phyloP scores from a whole-genome alignment of 2,113 vertebrate species.

The Syrrhaptes paradoxus region DNA sequence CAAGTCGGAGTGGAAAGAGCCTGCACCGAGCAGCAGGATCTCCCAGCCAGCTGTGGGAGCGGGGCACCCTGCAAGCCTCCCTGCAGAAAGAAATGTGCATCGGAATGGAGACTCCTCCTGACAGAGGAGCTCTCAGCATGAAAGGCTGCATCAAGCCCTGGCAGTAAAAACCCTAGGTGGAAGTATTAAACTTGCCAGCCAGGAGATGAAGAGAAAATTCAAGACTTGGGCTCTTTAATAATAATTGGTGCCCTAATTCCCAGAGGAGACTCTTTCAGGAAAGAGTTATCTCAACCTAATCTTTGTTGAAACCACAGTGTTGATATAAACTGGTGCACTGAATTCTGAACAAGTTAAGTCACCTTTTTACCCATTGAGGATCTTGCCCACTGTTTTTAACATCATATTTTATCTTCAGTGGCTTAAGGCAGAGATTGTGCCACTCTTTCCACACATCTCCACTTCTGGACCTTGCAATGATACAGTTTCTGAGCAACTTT shows the following conservation, averaged over 20 bases:
- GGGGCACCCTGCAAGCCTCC: not conserved
- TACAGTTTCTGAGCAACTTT: not conserved
- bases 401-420: not conserved
- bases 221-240: not conserved
- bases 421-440: not conserved
- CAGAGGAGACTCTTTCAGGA: not conserved
- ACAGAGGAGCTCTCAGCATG: not conserved
- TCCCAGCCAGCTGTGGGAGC: not conserved
- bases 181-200: not conserved
- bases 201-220: not conserved
- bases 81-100: not conserved
- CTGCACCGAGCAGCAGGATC: not conserved
- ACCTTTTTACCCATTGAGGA: not conserved
- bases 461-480: not conserved
- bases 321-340: not conserved
- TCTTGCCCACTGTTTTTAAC: not conserved
- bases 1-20: not conserved
- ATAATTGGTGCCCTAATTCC: not conserved
- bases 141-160: not conserved
- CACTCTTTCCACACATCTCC: not conserved
- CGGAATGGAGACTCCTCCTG: not conserved
- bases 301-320: not conserved
- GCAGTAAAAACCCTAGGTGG: not conserved
- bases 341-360: not conserved
- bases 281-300: not conserved